phyloP scores from a whole-genome alignment of 2,113 vertebrate genomes.

The Percopsis transmontana region DNA sequence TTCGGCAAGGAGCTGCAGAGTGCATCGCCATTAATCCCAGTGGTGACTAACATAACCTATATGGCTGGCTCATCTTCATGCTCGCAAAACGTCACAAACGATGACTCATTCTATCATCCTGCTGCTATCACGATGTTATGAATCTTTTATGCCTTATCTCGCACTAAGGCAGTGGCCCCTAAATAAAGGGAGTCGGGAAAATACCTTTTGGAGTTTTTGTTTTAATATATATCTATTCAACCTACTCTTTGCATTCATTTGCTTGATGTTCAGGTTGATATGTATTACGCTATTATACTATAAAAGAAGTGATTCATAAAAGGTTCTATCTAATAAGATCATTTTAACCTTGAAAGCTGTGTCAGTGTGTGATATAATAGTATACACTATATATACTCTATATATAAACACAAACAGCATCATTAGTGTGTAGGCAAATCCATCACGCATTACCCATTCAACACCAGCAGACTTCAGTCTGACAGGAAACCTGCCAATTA shows the following conservation, averaged over 20 bases:
- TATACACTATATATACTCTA: neutral
- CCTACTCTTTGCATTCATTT: neutral
- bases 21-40: neutral
- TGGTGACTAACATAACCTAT: constrained; percentile 6
- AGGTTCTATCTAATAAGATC: neutral
- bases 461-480: constrained; percentile 48
- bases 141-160: constrained; percentile 35
- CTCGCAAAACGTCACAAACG: neutral
- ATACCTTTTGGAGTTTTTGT: neutral
- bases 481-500: constrained; percentile 63
- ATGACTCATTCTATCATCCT: neutral
- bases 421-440: constrained; percentile 19
- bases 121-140: constrained; percentile 4
- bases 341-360: neutral
- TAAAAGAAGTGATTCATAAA: too few species aligned
- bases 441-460: constrained; percentile 55
- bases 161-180: neutral
- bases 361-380: constrained; percentile 14
- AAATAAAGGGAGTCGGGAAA: too few species aligned
- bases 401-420: neutral
- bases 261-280: too few species aligned
- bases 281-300: too few species aligned
- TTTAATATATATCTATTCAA: neutral
- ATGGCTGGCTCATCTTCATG: neutral
- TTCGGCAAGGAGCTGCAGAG: neutral